Percentiles rank a stretch among this genome's conserved stretches.
These are phyloP conservation scores for Brachionus paranguensis DNA, from an alignment of 1,140 invertebrate species.

Conservation along the genomic window DNA sequence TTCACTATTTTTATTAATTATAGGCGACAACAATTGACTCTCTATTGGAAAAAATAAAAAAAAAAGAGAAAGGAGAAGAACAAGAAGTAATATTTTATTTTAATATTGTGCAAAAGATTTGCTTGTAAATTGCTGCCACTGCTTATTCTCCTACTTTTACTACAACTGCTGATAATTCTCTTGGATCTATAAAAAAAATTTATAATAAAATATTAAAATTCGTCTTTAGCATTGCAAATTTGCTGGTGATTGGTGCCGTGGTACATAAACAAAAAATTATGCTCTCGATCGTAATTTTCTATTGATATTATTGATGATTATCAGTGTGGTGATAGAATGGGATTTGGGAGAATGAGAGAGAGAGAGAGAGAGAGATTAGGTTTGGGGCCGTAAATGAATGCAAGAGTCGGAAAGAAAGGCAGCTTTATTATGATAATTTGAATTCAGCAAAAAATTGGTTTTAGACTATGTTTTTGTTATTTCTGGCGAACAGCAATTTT, in stretches of 20 bases:
- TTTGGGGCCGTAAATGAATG: background rate
- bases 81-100: conserved; percentile 29
- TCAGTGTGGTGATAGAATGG: background rate
- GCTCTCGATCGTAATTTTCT: background rate
- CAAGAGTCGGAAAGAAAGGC: background rate
- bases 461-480: background rate
- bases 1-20: conserved; percentile 26
- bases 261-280: conserved; percentile 6
- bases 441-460: background rate
- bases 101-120: conserved; percentile 20
- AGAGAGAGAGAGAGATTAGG: background rate
- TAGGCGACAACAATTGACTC: conserved; percentile 32
- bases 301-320: conserved; percentile 33
- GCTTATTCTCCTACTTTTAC: background rate
- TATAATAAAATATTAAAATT: conserved; percentile 34
- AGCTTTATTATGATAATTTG: conserved; percentile 1
- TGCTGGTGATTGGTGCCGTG: background rate
- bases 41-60: background rate
- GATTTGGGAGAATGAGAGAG: background rate
- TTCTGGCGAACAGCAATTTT: background rate
- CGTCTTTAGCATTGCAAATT: background rate
- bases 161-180: conserved; percentile 1
- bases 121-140: conserved; percentile 7
- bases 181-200: background rate
- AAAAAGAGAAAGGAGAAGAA: background rate